Conservation (phyloP, 2,113 vertebrate genomes). For the Axis porcinus region DNA sequence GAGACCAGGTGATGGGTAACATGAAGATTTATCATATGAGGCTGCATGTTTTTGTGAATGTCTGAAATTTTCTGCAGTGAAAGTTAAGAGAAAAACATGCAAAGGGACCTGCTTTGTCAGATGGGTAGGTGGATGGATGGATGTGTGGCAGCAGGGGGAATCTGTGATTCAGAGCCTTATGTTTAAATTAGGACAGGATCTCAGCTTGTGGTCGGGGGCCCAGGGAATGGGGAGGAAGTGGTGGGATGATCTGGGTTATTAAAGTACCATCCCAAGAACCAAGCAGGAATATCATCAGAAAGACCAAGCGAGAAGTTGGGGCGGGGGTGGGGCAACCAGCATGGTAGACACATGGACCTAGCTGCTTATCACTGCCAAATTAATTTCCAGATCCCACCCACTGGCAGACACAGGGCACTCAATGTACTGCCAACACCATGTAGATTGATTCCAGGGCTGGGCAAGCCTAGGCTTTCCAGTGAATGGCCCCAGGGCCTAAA, state of each 20-base stretch:
- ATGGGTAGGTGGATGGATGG: not conserved
- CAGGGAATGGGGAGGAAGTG: not conserved
- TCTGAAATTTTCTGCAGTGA: not conserved
- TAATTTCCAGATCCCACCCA: not conserved
- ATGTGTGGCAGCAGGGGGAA: not conserved
- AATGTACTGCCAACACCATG: slow-evolving; percentile 35
- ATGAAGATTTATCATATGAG: not conserved
- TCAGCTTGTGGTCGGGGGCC: not conserved
- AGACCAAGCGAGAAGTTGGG: not conserved
- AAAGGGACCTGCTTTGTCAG: not conserved
- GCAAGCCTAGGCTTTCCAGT: not conserved
- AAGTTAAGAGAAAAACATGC: not conserved
- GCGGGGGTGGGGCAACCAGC: too few species aligned
- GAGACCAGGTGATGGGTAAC: not conserved
- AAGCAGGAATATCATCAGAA: not conserved
- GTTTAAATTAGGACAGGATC: not conserved
- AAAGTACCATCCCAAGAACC: not conserved
- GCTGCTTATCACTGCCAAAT: not conserved
- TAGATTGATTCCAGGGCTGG: slow-evolving; percentile 45
- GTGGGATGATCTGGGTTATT: not conserved
- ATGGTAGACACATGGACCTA: not conserved
- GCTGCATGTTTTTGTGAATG: not conserved
- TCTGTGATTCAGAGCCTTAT: not conserved
- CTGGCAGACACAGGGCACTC: slow-evolving; percentile 46
- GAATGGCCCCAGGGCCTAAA: not conserved